Base-by-base conservation (phyloP, 1,140 invertebrate genomes). In the Dinoponera quadriceps region DNA sequence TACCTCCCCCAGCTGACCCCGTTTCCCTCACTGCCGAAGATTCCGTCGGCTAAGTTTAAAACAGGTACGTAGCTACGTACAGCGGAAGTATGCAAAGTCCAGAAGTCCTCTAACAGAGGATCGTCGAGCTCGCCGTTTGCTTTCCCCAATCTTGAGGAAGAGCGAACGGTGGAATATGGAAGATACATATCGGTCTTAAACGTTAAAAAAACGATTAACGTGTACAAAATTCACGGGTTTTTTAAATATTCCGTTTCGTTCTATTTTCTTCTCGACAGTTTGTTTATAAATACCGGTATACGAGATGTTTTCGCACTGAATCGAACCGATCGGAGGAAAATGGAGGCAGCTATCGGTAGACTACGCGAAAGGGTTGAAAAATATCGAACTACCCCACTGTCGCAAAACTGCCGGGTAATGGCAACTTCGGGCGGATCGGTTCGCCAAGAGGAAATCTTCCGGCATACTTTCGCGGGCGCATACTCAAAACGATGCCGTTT, bases 401-500 rank as follows among this genome's bases (percentile, higher is more conserved):
- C 16, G 2, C 22, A 11, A 27, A 68, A 68, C 25, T 68, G 18
- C 65, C 16, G 38, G 16, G 14, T 3, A 7, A 49, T 66, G 20
- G 51, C 66, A 60, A 68, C 54, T 82, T 54, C n/a, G 25, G 5
- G 33, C 59, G 57, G 57, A 84, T 84, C 80, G 82, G 66, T 84
- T 72, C n/a, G 75, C 22, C 33, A 29, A 7, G 57, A 49, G n/a
- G 33, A 20, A 44, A 49, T 66, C 65, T 68, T 68, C 16, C 22
- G n/a, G 0, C 44, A 27, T 48, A 33, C 18, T n/a, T 7, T 49
- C 11, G 29, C 18, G 33, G 38, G 48, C 29, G 57, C 33, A 22
- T 54, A 33, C 55, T 51, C 72, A 57, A 65, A 80, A 57, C 18
- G 27, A 29, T 22, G 27, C 33, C 33, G 63, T 68, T 75, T n/a